Conservation (phyloP, 2,888 invertebrate genomes). For the Euplexia lucipara region DNA sequence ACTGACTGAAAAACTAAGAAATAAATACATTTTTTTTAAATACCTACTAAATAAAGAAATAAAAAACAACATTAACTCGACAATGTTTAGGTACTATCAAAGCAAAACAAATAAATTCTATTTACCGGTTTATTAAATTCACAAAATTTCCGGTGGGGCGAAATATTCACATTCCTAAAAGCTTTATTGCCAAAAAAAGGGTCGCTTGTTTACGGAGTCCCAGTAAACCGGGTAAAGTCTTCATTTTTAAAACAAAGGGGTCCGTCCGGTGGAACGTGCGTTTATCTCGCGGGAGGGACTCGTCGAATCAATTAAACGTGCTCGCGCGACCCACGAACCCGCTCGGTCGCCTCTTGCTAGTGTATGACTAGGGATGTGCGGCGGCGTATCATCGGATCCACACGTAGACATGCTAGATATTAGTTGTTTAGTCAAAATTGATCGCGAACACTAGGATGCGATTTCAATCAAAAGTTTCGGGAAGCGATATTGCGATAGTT, state of each 20-base stretch:
- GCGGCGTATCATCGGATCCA: not conserved
- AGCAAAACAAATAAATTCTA: conserved; percentile 58
- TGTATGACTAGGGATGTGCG: conserved; percentile 4
- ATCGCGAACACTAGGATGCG: conserved; percentile 2
- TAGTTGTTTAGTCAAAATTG: conserved; percentile 9
- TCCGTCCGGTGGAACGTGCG: conserved; percentile 50
- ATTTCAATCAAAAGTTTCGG: conserved; percentile 32
- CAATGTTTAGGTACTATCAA: conserved; percentile 42
- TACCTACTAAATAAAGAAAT: conserved; percentile 12
- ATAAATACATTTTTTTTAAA: conserved; percentile 12
- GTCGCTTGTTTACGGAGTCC: conserved; percentile 72
- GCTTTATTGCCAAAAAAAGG: conserved; percentile 76
- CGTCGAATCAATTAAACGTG: conserved; percentile 76
- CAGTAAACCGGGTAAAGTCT: conserved; percentile 68
- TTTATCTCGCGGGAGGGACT: conserved; percentile 69
- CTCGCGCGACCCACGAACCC: conserved; percentile 23
- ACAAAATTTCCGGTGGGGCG: conserved; percentile 68
- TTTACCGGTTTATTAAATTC: conserved; percentile 70
- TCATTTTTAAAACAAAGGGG: conserved; percentile 77
- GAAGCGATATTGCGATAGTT: conserved; percentile 39
- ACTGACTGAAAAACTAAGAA: not conserved
- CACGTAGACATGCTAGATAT: not conserved
- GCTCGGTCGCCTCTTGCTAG: not conserved
- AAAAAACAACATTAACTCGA: conserved; percentile 39
- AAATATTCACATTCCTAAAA: conserved; percentile 77